phyloP scores from a whole-genome alignment of 2,888 invertebrate species.

The Seira sanloemensis region DNA sequence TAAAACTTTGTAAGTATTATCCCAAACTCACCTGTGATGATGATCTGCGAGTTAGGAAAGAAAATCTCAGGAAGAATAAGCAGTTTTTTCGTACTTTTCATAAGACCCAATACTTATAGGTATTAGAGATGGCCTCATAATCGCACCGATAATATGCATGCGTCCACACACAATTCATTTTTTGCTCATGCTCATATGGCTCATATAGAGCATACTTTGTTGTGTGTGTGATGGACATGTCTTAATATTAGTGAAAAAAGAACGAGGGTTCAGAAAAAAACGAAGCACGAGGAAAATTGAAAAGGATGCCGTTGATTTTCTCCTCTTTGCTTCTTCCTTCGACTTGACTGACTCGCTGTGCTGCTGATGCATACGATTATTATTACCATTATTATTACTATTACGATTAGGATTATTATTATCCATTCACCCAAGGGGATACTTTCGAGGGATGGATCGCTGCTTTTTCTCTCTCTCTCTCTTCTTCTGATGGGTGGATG shows the following conservation, averaged over 20 bases:
- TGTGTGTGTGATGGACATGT: not conserved
- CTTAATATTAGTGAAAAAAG: not conserved
- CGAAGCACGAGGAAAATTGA: not conserved
- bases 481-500: constrained; percentile 28
- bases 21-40: not conserved
- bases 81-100: not conserved
- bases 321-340: not conserved
- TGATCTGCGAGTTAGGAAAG: no score
- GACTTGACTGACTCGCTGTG: not conserved
- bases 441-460: constrained; percentile 30
- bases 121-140: no score
- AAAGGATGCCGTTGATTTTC: constrained; percentile 16
- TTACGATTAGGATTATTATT: constrained; percentile 56
- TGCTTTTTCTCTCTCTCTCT: not conserved
- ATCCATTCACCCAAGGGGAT: constrained; percentile 63
- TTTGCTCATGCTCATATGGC: constrained; percentile 6
- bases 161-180: constrained; percentile 1
- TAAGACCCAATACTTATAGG: not conserved
- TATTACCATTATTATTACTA: constrained; percentile 53
- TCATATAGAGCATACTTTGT: not conserved
- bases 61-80: no score
- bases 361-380: constrained; percentile 56
- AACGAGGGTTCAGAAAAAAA: not conserved
- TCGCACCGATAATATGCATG: not conserved
- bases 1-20: constrained; percentile 24